Evolutionary conservation across 2,797 vertebrate genomes (phyloP).

Genomic region (Tinamus major): DNA sequence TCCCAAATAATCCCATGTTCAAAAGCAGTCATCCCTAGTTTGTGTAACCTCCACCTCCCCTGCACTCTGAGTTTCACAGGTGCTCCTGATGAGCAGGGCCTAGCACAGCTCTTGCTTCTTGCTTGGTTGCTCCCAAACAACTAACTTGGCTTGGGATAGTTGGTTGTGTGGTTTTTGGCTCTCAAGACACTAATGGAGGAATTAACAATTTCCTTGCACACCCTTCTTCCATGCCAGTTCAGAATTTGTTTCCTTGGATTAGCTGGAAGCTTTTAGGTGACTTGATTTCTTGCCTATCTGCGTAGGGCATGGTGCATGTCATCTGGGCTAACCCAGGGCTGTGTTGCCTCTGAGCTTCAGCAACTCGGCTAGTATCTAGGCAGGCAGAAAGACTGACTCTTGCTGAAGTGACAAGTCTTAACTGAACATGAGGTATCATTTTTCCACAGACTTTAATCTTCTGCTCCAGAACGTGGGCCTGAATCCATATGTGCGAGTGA

Average conservation of each 20-base stretch:
- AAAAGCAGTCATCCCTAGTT: not conserved
- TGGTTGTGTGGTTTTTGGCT: not conserved
- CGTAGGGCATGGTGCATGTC: not conserved
- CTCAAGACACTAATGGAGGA: not conserved
- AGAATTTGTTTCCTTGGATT: not conserved
- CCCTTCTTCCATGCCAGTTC: not conserved
- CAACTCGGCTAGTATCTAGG: not conserved
- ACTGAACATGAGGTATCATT: not conserved
- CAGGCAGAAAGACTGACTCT: not conserved
- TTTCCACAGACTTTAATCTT: not conserved
- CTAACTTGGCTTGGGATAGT: not conserved
- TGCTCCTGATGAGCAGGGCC: not conserved
- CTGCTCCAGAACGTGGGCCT: not conserved
- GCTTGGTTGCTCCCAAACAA: not conserved
- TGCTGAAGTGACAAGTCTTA: not conserved
- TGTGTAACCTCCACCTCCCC: not conserved
- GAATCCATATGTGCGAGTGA: not conserved
- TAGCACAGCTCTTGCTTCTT: not conserved
- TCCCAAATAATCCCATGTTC: not conserved
- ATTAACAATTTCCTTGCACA: not conserved
- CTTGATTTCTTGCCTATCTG: not conserved
- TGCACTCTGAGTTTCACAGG: not conserved
- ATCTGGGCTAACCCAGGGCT: not conserved
- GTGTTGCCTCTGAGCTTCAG: not conserved
- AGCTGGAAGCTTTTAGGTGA: fast-evolving